These are phyloP conservation scores for Garrulus glandarius DNA, from an alignment of 2,797 vertebrate species.

Conservation along the genomic window DNA sequence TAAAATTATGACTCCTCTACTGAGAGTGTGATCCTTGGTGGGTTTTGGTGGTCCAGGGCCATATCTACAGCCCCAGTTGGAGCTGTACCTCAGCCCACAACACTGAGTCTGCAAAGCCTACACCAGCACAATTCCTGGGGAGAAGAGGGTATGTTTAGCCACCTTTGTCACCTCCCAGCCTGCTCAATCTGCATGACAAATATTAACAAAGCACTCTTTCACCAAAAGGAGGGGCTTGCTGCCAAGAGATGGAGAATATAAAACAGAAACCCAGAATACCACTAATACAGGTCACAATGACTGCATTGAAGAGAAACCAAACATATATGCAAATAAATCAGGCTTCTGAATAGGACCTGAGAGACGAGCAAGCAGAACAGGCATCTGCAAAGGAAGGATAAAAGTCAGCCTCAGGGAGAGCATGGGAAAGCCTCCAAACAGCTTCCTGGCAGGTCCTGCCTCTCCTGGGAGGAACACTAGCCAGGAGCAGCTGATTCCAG, in stretches of 20 bases:
- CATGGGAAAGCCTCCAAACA: neutral
- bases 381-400: neutral
- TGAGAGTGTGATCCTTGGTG: neutral
- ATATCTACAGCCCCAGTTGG: neutral
- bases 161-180: neutral
- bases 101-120: neutral
- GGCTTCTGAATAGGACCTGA: neutral
- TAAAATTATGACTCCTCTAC: neutral
- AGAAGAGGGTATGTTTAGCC: neutral
- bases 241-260: neutral
- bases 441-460: neutral
- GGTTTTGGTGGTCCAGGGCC: neutral
- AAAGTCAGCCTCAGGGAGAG: neutral
- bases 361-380: neutral
- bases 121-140: neutral
- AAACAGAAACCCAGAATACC: neutral
- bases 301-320: neutral
- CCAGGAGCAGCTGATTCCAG: neutral
- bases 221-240: neutral
- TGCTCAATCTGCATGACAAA: neutral
- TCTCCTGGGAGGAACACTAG: rapidly evolving
- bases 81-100: neutral
- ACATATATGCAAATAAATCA: neutral
- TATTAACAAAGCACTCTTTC: neutral
- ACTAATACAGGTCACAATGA: neutral